Conservation (phyloP, 2,888 invertebrate species). For the Tortricodes alternella region DNA sequence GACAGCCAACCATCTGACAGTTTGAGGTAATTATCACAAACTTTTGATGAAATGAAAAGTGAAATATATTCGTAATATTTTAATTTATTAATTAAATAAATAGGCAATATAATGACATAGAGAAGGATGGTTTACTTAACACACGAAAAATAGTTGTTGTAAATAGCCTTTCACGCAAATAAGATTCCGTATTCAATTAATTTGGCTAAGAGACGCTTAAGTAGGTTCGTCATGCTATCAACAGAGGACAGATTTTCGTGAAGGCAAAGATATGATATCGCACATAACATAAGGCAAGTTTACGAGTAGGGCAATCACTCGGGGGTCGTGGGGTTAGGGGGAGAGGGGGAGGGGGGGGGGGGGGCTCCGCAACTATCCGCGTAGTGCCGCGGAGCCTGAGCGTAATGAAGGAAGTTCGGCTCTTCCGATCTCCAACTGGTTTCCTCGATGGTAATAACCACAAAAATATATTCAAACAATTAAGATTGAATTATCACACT, state of each 20-base stretch:
- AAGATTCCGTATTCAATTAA: conserved; percentile 1
- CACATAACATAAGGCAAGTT: conserved; percentile 19
- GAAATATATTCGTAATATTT: too few species aligned
- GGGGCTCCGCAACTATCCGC: conserved; percentile 18
- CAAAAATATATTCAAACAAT: background rate
- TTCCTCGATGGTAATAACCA: background rate
- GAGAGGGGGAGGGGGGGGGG: conserved; percentile 1
- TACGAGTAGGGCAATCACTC: conserved; percentile 17
- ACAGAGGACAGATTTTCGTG: background rate
- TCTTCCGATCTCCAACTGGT: conserved; percentile 7
- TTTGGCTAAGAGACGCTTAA: conserved; percentile 7
- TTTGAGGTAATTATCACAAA: too few species aligned
- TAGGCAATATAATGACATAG: too few species aligned
- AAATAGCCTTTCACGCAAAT: background rate
- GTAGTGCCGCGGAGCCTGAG: conserved; percentile 4
- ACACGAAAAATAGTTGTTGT: background rate
- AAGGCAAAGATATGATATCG: conserved; percentile 11
- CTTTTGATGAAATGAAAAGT: too few species aligned
- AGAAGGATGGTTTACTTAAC: too few species aligned
- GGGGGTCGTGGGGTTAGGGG: background rate
- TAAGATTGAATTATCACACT: too few species aligned
- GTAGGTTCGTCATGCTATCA: conserved; percentile 1
- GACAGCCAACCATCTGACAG: too few species aligned
- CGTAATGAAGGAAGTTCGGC: conserved; percentile 28
- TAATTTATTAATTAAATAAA: too few species aligned